phyloP scores from a whole-genome alignment of 2,797 vertebrate species.

The Balearica regulorum region DNA sequence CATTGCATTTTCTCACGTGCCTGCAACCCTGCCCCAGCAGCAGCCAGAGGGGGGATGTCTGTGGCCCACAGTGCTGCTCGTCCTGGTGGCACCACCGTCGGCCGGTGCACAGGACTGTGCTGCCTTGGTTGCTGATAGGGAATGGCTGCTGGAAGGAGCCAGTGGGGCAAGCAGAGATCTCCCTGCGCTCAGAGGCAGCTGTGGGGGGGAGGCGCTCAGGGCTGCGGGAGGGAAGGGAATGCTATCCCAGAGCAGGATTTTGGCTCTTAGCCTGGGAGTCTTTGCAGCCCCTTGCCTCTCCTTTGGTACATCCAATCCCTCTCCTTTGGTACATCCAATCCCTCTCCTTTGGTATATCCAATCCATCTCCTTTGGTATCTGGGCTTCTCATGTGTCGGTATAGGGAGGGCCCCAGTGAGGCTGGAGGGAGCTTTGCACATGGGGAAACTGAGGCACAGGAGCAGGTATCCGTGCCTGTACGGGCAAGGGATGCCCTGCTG shows the following conservation, averaged over 20 bases:
- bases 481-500: background rate
- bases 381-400: background rate
- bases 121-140: background rate
- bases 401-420: background rate
- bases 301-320: background rate
- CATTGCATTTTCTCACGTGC: background rate
- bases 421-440: background rate
- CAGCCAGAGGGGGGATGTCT: background rate
- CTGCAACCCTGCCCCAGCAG: background rate
- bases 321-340: too few relatives aligned
- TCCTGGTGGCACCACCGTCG: too few relatives aligned
- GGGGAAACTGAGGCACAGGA: background rate
- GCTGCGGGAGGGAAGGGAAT: background rate
- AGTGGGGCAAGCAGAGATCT: background rate
- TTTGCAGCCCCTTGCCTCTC: background rate
- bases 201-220: background rate
- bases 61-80: background rate
- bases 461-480: background rate
- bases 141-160: background rate
- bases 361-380: background rate
- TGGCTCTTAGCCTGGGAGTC: background rate
- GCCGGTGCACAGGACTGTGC: background rate
- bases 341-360: background rate
- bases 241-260: background rate
- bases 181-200: too few relatives aligned